These are phyloP conservation scores for Melopsittacus undulatus DNA, from an alignment of 2,797 vertebrate genomes.

Conservation along the genomic window DNA sequence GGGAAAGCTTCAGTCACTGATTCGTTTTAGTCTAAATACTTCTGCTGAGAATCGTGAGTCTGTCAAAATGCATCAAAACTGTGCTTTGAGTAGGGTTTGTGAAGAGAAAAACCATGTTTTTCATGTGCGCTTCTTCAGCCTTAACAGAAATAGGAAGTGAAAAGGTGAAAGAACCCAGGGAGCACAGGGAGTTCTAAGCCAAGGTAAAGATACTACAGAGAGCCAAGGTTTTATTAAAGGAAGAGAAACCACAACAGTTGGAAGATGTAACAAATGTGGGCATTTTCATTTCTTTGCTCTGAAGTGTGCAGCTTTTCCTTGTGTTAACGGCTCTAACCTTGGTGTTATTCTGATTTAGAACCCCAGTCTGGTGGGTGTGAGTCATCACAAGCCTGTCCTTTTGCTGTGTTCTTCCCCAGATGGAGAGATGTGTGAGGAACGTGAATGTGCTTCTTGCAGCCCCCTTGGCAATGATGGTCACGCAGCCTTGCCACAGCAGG, in stretches of 20 bases:
- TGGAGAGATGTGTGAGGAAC: background rate
- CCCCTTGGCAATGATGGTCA: background rate
- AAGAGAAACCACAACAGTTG: background rate
- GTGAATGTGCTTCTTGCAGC: background rate
- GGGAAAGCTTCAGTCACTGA: background rate
- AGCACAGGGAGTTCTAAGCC: background rate
- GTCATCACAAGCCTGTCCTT: background rate
- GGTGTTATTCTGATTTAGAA: background rate
- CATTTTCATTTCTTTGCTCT: background rate
- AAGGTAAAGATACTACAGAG: background rate
- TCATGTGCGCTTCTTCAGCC: background rate
- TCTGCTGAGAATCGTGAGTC: background rate
- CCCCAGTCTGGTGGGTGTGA: accelerated
- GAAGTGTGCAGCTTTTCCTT: background rate
- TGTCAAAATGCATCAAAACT: background rate
- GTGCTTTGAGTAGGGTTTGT: background rate
- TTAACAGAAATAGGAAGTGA: background rate
- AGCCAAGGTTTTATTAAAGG: background rate
- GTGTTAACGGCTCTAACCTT: background rate
- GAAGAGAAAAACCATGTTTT: background rate
- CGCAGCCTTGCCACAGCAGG: background rate
- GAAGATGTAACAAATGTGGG: background rate
- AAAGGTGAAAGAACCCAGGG: background rate
- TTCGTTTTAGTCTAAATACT: background rate
- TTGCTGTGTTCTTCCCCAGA: background rate